phyloP scores from a whole-genome alignment of 2,888 invertebrate species.

The Stenoptilia bipunctidactyla region DNA sequence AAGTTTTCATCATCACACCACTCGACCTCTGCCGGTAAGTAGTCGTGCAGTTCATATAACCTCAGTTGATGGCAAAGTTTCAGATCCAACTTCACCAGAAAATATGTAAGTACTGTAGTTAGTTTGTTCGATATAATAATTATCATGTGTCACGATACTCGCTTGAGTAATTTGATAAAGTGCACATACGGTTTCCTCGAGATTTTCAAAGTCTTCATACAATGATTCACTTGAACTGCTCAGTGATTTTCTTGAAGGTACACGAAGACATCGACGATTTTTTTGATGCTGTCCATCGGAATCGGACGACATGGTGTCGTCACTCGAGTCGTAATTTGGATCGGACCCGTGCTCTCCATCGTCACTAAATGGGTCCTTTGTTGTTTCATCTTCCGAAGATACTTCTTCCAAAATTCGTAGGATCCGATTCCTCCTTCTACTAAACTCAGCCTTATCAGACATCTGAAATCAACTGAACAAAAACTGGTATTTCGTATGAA shows the following conservation, averaged over 20 bases:
- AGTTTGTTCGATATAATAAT: constrained; percentile 2
- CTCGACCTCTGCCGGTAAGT: constrained; percentile 3
- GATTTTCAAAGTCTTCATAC: constrained; percentile 5
- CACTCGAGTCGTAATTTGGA: constrained; percentile 6
- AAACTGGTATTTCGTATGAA: too few species aligned
- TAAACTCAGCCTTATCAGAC: too few species aligned
- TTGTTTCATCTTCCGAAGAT: constrained; percentile 3
- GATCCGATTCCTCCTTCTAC: constrained; percentile 2
- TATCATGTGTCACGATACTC: constrained; percentile 3
- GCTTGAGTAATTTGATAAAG: constrained; percentile 4
- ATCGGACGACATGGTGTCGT: background rate
- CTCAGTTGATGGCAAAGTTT: constrained; percentile 1
- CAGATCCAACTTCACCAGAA: too few species aligned
- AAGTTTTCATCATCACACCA: constrained; percentile 4
- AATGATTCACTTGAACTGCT: constrained; percentile 4
- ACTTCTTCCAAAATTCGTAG: constrained; percentile 5
- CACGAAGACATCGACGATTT: constrained; percentile 4
- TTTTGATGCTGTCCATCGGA: constrained; percentile 3
- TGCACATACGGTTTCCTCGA: constrained; percentile 3
- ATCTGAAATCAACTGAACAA: too few species aligned
- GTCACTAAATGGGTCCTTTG: constrained; percentile 8
- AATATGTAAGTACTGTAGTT: background rate
- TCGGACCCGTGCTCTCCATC: constrained; percentile 8
- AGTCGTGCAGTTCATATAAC: constrained; percentile 3
- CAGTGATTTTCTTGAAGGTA: constrained; percentile 3